Conservation (phyloP, 2,113 vertebrate genomes). For the Spea multiplicata region DNA sequence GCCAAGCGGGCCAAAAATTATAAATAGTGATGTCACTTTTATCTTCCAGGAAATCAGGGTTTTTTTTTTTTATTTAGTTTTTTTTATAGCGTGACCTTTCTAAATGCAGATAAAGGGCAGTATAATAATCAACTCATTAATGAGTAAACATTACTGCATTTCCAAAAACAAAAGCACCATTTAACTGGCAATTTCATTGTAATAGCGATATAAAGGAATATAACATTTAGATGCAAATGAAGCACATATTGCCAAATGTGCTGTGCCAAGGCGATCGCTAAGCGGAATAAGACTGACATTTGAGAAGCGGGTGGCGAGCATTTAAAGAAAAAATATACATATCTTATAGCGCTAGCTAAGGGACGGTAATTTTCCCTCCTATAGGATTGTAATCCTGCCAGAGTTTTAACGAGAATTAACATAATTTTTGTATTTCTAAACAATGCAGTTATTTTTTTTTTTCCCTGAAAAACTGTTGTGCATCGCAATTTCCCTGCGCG, state of each 20-base stretch:
- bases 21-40: background rate
- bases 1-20: conserved; percentile 16
- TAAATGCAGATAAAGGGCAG: conserved; percentile 10
- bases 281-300: background rate
- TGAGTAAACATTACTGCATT: conserved; percentile 8
- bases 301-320: background rate
- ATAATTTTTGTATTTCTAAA: too few relatives aligned
- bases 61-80: background rate
- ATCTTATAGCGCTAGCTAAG: background rate
- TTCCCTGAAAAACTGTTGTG: too few relatives aligned
- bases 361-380: background rate
- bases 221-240: background rate
- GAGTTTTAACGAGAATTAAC: too few relatives aligned
- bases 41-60: background rate
- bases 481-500: too few relatives aligned
- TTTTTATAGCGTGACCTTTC: conserved; percentile 21
- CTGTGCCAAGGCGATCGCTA: background rate
- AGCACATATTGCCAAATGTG: background rate
- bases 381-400: too few relatives aligned
- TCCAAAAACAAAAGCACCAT: background rate
- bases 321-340: background rate
- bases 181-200: background rate
- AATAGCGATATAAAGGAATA: background rate
- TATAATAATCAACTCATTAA: background rate
- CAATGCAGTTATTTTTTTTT: too few relatives aligned